Conservation (phyloP, 2,797 vertebrate species). For the Valencia hispanica region DNA sequence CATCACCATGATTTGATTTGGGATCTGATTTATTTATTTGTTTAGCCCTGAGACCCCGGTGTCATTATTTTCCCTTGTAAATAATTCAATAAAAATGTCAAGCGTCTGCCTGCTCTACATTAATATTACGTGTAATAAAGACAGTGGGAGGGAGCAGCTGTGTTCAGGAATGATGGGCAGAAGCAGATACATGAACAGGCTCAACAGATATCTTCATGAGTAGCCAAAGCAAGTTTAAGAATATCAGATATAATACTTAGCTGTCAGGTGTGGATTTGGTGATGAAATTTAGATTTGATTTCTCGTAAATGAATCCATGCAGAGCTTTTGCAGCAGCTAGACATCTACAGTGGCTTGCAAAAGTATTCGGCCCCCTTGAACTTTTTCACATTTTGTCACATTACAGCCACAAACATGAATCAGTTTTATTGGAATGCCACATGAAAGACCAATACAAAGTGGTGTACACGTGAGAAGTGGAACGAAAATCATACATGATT, state of each 20-base stretch:
- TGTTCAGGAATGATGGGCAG: conserved; percentile 51
- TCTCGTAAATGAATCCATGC: neutral
- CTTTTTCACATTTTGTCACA: no score
- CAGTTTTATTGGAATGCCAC: no score
- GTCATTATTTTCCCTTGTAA: conserved; percentile 84
- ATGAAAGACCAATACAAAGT: no score
- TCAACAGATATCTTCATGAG: conserved; percentile 34
- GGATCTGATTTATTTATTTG: conserved; percentile 84
- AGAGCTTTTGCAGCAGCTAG: neutral
- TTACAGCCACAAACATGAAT: no score
- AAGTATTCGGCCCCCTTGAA: no score
- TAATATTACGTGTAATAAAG: conserved; percentile 79
- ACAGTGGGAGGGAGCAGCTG: conserved; percentile 64
- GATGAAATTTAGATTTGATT: conserved; percentile 33
- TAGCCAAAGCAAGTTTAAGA: conserved; percentile 31
- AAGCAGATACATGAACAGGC: conserved; percentile 34
- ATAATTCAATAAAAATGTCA: conserved; percentile 85
- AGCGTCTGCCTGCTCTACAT: conserved; percentile 62
- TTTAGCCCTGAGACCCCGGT: conserved; percentile 71
- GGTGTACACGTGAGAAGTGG: no score
- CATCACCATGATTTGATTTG: conserved; percentile 80
- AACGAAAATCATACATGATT: no score
- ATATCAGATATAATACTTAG: conserved; percentile 31
- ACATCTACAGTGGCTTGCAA: no score
- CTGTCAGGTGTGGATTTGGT: conserved; percentile 25